phyloP scores from a whole-genome alignment of 2,888 invertebrate genomes.

The Coelinius sp. region DNA sequence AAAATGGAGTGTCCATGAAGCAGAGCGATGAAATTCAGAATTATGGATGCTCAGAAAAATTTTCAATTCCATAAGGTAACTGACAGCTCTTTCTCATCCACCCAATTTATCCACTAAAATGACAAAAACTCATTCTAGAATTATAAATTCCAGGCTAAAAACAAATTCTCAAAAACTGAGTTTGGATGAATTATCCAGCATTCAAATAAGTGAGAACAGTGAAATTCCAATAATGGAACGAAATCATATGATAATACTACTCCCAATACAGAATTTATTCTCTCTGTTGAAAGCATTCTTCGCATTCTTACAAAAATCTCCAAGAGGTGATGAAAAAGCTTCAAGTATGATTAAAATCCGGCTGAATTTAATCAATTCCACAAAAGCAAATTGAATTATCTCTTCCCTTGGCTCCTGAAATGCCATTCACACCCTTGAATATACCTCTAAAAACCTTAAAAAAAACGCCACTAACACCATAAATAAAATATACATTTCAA shows the following conservation, averaged over 20 bases:
- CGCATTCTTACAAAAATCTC: background rate
- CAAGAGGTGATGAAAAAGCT: background rate
- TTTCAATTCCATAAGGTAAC: background rate
- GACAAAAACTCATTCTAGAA: slow-evolving; percentile 13
- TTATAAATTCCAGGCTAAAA: background rate
- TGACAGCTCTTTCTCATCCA: slow-evolving; percentile 14
- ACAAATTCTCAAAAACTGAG: too few species aligned
- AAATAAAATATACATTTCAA: background rate
- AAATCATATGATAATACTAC: too few species aligned
- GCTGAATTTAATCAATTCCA: background rate
- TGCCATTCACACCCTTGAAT: too few species aligned
- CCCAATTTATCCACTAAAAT: background rate
- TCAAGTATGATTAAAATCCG: background rate
- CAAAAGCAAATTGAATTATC: background rate
- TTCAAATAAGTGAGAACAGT: too few species aligned
- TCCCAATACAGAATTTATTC: background rate
- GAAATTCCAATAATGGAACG: too few species aligned
- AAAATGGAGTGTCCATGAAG: background rate
- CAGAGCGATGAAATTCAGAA: background rate
- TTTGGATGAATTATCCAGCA: too few species aligned
- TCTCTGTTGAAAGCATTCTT: background rate
- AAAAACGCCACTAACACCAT: background rate
- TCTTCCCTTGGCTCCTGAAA: too few species aligned
- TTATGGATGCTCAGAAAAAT: slow-evolving; percentile 15
- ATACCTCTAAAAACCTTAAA: background rate